Percentiles rank a stretch among this genome's conserved stretches.
Evolutionary conservation across 2,113 vertebrate species (phyloP).

Genomic region (Lagopus leucura): DNA sequence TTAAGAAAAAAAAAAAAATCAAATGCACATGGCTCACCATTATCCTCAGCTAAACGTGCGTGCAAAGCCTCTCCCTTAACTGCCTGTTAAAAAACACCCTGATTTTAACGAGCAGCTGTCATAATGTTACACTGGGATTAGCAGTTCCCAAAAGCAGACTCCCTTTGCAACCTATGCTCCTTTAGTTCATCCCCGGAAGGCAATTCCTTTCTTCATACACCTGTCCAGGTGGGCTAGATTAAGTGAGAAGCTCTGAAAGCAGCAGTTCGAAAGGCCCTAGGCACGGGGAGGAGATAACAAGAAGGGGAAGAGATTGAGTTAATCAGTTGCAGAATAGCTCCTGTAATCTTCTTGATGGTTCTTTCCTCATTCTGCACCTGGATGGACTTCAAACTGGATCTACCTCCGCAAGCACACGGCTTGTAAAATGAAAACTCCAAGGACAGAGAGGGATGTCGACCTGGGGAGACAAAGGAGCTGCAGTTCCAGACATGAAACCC

Average conservation of each 20-base stretch:
- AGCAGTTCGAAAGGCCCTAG: slow-evolving; percentile 1
- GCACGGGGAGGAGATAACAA: slow-evolving; percentile 50
- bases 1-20: slow-evolving; percentile 57
- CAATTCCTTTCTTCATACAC: slow-evolving; percentile 54
- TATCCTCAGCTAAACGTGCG: slow-evolving; percentile 45
- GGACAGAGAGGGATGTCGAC: slow-evolving; percentile 56
- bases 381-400: slow-evolving; percentile 71
- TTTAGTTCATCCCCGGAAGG: slow-evolving; percentile 44
- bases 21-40: slow-evolving; percentile 67
- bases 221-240: slow-evolving; percentile 67
- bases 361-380: slow-evolving; percentile 72
- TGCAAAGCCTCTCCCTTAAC: slow-evolving; percentile 60
- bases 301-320: slow-evolving; percentile 67
- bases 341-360: slow-evolving; percentile 70
- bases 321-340: slow-evolving; percentile 72
- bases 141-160: slow-evolving; percentile 60
- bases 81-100: slow-evolving; percentile 63
- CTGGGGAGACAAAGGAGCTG: slow-evolving; percentile 66
- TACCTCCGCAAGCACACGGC: slow-evolving; percentile 28
- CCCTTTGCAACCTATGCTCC: slow-evolving; percentile 3
- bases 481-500: slow-evolving; percentile 56
- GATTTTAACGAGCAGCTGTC: slow-evolving; percentile 61
- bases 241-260: slow-evolving; percentile 50
- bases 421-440: slow-evolving; percentile 65
- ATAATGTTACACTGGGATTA: slow-evolving; percentile 54